Percentiles rank a stretch among this genome's conserved stretches.
Evolutionary conservation across 2,797 vertebrate genomes (phyloP).

Genomic region (Acanthopagrus latus): DNA sequence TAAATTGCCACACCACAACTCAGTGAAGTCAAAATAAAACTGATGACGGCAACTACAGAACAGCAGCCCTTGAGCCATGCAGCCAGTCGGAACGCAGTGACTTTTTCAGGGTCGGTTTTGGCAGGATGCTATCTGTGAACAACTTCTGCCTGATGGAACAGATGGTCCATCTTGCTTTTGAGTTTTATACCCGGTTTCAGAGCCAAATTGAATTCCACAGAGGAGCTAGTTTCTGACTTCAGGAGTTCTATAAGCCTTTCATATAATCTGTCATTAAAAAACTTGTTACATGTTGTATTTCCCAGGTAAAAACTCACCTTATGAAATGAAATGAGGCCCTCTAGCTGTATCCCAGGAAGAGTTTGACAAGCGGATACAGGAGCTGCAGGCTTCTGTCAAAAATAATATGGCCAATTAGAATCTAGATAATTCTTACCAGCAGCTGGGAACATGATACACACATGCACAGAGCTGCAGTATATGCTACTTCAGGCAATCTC

Average conservation of each 20-base stretch:
- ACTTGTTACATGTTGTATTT: not conserved
- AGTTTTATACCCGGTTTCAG: not conserved
- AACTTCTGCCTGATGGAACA: not conserved
- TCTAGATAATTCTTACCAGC: slow-evolving; percentile 2
- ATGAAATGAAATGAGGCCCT: not conserved
- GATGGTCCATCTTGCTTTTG: not conserved
- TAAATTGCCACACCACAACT: not conserved
- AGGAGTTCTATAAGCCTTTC: not conserved
- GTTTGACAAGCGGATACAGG: not conserved
- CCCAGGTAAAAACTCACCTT: not conserved
- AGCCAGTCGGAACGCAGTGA: not conserved
- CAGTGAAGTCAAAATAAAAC: not conserved
- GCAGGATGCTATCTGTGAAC: not conserved
- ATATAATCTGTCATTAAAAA: not conserved
- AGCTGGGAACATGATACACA: not conserved
- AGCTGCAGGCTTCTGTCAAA: slow-evolving; percentile 1
- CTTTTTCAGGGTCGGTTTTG: not conserved
- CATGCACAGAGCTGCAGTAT: not conserved
- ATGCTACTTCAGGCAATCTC: slow-evolving; percentile 3
- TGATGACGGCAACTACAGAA: not conserved
- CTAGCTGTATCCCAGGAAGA: not conserved
- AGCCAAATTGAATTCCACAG: not conserved
- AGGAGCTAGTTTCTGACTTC: not conserved
- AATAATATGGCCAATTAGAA: slow-evolving; percentile 7
- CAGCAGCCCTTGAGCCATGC: not conserved